These are phyloP conservation scores for Cephus rjabovi DNA, from an alignment of 2,888 invertebrate species.

Conservation along the genomic window DNA sequence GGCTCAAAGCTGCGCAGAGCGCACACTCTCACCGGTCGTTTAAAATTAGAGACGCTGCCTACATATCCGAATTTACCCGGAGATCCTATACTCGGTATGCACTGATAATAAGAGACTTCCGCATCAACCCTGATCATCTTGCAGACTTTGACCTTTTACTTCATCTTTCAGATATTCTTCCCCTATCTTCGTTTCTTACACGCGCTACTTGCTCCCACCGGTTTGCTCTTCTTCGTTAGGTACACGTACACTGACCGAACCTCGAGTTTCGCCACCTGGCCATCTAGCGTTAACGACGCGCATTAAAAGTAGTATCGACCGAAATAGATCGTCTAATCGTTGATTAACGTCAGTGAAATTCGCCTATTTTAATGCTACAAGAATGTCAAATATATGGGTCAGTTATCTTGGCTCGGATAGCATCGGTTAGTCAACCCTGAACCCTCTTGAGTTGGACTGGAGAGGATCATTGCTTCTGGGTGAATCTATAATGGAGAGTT, in stretches of 20 bases:
- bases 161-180: not conserved
- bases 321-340: not conserved
- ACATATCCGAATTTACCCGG: not conserved
- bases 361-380: not conserved
- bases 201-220: not conserved
- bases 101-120: not conserved
- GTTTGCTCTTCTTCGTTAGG: not conserved
- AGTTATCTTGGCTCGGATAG: not conserved
- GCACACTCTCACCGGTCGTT: not conserved
- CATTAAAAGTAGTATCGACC: not conserved
- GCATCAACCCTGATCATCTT: not conserved
- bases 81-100: not conserved
- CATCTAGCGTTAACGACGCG: not conserved
- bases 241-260: not conserved
- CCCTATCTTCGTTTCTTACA: not conserved
- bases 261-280: not conserved
- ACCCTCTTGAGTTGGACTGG: not conserved
- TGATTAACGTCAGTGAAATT: not conserved
- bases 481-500: not conserved
- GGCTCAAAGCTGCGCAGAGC: not conserved
- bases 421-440: not conserved
- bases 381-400: not conserved
- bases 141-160: not conserved
- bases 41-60: not conserved
- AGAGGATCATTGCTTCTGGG: not conserved